Conservation (phyloP, 2,888 invertebrate species). For the Cyclophora albipunctata region DNA sequence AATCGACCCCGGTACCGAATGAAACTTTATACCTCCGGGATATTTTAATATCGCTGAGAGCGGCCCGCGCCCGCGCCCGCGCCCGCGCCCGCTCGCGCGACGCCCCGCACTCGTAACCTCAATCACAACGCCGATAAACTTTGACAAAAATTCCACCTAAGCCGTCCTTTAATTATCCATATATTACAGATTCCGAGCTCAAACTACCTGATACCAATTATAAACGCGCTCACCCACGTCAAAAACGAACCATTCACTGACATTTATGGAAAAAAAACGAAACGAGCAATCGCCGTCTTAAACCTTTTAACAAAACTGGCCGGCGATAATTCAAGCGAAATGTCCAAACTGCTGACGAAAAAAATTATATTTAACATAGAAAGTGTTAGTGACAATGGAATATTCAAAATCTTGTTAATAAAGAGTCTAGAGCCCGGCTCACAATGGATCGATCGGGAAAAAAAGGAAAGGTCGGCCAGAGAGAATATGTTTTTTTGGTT, state of each 20-base stretch:
- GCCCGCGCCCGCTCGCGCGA: constrained; percentile 40
- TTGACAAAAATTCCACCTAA: constrained; percentile 74
- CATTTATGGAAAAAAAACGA: constrained; percentile 61
- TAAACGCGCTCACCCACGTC: constrained; percentile 74
- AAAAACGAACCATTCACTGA: constrained; percentile 59
- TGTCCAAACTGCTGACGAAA: constrained; percentile 65
- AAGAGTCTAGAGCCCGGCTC: constrained; percentile 53
- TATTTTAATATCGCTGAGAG: constrained; percentile 50
- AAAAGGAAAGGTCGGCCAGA: constrained; percentile 53
- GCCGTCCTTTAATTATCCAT: constrained; percentile 74
- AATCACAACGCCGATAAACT: constrained; percentile 72
- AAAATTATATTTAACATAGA: constrained; percentile 64
- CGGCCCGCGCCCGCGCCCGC: constrained; percentile 45
- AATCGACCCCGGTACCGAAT: constrained; percentile 52
- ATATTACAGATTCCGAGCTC: constrained; percentile 63
- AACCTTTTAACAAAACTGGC: constrained; percentile 71
- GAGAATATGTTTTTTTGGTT: constrained; percentile 46
- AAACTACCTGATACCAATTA: constrained; percentile 73
- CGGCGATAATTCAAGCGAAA: constrained; percentile 74
- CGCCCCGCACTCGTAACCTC: constrained; percentile 58
- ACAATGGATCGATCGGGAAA: constrained; percentile 41
- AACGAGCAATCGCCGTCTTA: constrained; percentile 55
- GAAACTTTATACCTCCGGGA: constrained; percentile 24
- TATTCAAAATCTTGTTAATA: constrained; percentile 75
- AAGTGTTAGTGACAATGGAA: constrained; percentile 74